Conservation (phyloP, 2,797 vertebrate genomes). For the Megaceryle alcyon region DNA sequence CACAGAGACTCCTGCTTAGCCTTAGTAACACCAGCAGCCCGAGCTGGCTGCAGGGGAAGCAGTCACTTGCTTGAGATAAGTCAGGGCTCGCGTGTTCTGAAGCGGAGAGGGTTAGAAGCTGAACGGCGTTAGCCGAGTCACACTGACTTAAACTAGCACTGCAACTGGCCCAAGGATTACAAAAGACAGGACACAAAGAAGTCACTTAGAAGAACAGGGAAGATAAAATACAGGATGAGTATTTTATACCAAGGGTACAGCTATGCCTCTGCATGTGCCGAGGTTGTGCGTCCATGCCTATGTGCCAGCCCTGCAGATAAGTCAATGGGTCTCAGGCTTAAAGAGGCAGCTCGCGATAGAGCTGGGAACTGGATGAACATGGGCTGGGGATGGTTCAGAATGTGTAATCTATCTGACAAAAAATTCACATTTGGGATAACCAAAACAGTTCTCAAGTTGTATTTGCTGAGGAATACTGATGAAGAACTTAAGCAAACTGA, state of each 20-base stretch:
- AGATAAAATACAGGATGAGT: neutral
- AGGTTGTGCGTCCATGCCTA: neutral
- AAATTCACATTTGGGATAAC: neutral
- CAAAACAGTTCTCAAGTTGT: neutral
- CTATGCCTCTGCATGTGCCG: neutral
- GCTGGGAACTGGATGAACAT: neutral
- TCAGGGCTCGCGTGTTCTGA: neutral
- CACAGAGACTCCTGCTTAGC: constrained; percentile 35
- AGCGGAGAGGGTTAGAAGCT: constrained; percentile 25
- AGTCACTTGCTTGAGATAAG: constrained; percentile 44
- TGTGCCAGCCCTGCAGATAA: neutral
- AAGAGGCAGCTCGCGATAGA: neutral
- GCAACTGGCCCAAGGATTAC: neutral
- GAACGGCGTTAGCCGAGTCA: constrained; percentile 21
- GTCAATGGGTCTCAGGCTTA: neutral
- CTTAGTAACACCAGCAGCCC: constrained; percentile 54
- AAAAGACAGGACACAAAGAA: neutral
- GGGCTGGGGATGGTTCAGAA: neutral
- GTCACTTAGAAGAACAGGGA: neutral
- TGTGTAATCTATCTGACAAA: neutral
- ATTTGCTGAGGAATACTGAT: neutral
- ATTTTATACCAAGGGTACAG: neutral
- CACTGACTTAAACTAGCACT: constrained; percentile 3
- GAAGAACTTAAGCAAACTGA: neutral
- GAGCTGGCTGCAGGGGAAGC: neutral